Evolutionary conservation across 2,797 vertebrate genomes (phyloP).

Genomic region (Euthynnus affinis): DNA sequence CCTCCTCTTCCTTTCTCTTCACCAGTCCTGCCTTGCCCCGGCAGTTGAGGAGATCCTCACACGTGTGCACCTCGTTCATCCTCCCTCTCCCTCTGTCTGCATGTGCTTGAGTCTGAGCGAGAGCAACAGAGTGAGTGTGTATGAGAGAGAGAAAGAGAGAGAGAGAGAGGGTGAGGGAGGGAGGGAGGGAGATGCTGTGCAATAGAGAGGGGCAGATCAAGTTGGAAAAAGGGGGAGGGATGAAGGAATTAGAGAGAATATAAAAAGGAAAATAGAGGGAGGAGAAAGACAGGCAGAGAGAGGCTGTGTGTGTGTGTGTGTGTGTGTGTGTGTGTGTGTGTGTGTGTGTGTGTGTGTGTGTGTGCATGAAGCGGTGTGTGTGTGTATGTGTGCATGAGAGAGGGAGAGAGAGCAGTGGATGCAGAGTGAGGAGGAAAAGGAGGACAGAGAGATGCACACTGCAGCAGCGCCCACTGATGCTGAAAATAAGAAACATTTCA

Average conservation of each 20-base stretch:
- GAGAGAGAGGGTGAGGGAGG: conserved; percentile 30
- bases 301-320: conserved; percentile 1
- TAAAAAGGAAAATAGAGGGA: conserved; percentile 69
- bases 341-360: conserved; percentile 5
- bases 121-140: conserved; percentile 56
- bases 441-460: conserved; percentile 73
- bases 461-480: conserved; percentile 82
- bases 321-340: conserved; percentile 13
- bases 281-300: conserved; percentile 51
- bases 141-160: conserved; percentile 36
- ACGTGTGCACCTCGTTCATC: conserved; percentile 75
- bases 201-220: conserved; percentile 70
- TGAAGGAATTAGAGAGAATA: conserved; percentile 80
- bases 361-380: too few species aligned
- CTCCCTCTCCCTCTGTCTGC: conserved; percentile 72
- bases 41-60: conserved; percentile 82
- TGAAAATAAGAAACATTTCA: conserved; percentile 81
- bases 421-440: conserved; percentile 59
- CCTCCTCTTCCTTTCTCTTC: conserved; percentile 65
- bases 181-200: conserved; percentile 63
- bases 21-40: conserved; percentile 71
- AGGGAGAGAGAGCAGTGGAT: conserved; percentile 40
- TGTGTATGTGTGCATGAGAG: conserved; percentile 19
- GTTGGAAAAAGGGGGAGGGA: conserved; percentile 77
- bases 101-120: conserved; percentile 67